Evolutionary conservation across 2,113 vertebrate species (phyloP), one percentile per base, ranked within the genome.

Genomic region (Polyodon spathula): DNA sequence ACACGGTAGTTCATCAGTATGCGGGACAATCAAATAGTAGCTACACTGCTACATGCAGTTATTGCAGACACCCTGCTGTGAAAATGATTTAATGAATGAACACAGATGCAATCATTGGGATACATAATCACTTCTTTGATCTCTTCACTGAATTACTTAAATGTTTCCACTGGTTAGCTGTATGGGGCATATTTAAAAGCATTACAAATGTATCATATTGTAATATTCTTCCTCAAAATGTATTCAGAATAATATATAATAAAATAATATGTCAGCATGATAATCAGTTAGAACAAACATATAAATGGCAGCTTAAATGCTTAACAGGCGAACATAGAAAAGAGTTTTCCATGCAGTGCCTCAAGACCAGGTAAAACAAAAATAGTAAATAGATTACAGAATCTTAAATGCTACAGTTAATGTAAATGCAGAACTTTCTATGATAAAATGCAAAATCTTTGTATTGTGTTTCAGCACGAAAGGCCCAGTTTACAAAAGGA

Each of bases 71-170:
- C 8, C 59, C 40, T 53, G 12, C 59, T 53, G 59, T 52, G 59
- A 61, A 39, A 53, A 38, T 53, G 27, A 53, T 61, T 52, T 61
- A 54, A 61, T 17, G 48, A 61, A 60, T 60, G 59, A 60, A 40
- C 59, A 39, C 46, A 16, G 44, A 52, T 40, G 44, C 37, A 48
- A 39, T 46, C 37, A 37, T 10, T 10, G 14, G 10, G 41, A 50
- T 48, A 12, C 7, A 44, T 44, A 11, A 44, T 60, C 11, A 60
- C 59, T 43, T 52, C 44, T 60, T 51, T 14, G 59, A 60, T 14
- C 17, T 12, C 3, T 2, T 37, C 37, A 54, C 16, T 54, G 53
- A 17, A 37, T 54, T 54, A 54, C 53, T 54, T 16, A 54, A 17
- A 27, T 9, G 53, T 54, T 37, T 54, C 53, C 53, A 37, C 37